These are phyloP conservation scores for Drosophila mettleri DNA, from an alignment of 2,888 invertebrate genomes.

Conservation along the genomic window DNA sequence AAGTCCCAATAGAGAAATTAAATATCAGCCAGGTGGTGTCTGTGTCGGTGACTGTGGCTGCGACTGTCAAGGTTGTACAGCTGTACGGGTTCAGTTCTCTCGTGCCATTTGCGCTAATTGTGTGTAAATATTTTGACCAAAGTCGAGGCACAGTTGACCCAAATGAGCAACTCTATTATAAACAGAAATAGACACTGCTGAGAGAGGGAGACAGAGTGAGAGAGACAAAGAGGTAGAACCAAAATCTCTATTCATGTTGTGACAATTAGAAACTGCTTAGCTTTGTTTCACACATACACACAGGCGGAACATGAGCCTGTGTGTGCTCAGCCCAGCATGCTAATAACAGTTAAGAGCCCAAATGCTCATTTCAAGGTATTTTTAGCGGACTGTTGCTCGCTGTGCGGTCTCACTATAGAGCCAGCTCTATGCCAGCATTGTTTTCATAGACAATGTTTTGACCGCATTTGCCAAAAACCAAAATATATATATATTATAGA, in stretches of 20 bases:
- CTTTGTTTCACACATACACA: constrained; percentile 42
- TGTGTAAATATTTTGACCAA: constrained; percentile 75
- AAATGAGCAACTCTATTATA: constrained; percentile 48
- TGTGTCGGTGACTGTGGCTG: neutral
- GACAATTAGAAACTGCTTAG: constrained; percentile 79
- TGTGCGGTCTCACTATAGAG: constrained; percentile 66
- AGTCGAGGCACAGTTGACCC: constrained; percentile 17
- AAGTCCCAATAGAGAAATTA: constrained; percentile 64
- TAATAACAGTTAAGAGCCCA: constrained; percentile 76
- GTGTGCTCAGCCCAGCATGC: constrained; percentile 62
- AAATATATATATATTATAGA: constrained; percentile 53
- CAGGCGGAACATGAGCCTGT: neutral
- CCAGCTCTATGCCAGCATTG: constrained; percentile 76
- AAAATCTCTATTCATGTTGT: constrained; percentile 43
- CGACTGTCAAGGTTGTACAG: constrained; percentile 6
- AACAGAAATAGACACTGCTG: neutral
- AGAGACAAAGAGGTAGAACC: constrained; percentile 20
- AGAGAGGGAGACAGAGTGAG: constrained; percentile 13
- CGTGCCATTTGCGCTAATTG: constrained; percentile 78
- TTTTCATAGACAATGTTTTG: constrained; percentile 81
- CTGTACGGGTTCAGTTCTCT: constrained; percentile 29
- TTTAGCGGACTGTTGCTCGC: constrained; percentile 41
- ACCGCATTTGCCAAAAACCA: constrained; percentile 83
- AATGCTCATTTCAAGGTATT: constrained; percentile 78
- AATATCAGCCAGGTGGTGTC: constrained; percentile 56